Conservation (phyloP, 1,140 invertebrate species). For the Lepidurus packardi region DNA sequence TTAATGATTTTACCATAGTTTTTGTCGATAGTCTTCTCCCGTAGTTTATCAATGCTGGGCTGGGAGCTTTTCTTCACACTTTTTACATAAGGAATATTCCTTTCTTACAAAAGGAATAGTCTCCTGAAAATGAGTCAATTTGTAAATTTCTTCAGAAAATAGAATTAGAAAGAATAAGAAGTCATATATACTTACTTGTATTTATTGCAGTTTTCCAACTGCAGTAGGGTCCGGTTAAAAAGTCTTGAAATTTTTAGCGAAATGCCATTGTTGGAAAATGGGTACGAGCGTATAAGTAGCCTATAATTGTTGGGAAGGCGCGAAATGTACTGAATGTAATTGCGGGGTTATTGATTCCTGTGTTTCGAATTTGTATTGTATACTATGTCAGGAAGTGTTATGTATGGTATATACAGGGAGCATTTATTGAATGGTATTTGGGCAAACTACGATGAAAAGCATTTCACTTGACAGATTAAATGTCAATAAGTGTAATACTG, state of each 20-base stretch:
- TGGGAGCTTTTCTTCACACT: background rate
- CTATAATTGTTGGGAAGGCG: background rate
- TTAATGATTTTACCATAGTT: background rate
- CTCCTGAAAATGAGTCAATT: background rate
- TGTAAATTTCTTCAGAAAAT: background rate
- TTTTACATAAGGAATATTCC: too few species aligned
- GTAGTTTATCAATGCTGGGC: background rate
- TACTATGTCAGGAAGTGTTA: background rate
- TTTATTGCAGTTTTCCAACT: background rate
- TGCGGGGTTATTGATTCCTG: background rate
- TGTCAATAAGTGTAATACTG: background rate
- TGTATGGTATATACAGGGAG: background rate
- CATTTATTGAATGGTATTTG: background rate
- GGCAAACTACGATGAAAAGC: background rate
- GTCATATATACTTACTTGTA: background rate
- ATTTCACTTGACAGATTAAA: background rate
- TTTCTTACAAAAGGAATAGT: background rate
- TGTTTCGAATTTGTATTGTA: background rate
- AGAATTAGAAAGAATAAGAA: background rate
- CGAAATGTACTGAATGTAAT: background rate
- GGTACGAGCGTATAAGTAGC: background rate
- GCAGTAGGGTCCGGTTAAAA: background rate
- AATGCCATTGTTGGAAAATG: background rate
- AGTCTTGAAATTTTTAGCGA: background rate
- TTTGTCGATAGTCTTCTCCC: background rate